Conservation (phyloP, 2,888 invertebrate species). For the Ennomos erosarius region DNA sequence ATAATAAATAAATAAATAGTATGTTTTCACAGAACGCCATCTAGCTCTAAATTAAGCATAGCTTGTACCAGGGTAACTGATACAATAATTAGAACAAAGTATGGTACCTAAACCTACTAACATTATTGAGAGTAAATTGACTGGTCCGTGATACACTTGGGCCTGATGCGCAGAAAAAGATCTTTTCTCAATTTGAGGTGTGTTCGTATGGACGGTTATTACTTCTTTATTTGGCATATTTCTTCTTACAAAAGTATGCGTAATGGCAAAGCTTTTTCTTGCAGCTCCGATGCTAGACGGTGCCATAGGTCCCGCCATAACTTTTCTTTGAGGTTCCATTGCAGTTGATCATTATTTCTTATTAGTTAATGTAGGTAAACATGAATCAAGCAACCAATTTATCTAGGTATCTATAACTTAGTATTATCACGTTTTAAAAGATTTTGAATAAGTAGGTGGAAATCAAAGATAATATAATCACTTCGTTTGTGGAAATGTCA, state of each 20-base stretch:
- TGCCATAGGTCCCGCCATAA: constrained; percentile 66
- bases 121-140: constrained; percentile 75
- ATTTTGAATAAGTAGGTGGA: no score
- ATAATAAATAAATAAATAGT: no score
- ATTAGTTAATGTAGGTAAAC: neutral
- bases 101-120: no score
- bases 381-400: neutral
- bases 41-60: no score
- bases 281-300: constrained; percentile 56
- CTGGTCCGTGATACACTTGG: constrained; percentile 71
- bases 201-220: constrained; percentile 67
- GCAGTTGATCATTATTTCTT: neutral
- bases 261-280: constrained; percentile 62
- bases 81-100: no score
- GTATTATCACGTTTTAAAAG: no score
- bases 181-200: constrained; percentile 65
- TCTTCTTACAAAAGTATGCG: constrained; percentile 51
- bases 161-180: constrained; percentile 61
- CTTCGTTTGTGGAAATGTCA: no score
- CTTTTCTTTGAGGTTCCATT: constrained; percentile 71
- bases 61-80: no score
- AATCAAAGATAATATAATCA: no score
- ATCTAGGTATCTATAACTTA: no score
- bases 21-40: no score
- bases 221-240: constrained; percentile 62